phyloP scores from a whole-genome alignment of 2,888 invertebrate species.

The Bedellia somnulentella region DNA sequence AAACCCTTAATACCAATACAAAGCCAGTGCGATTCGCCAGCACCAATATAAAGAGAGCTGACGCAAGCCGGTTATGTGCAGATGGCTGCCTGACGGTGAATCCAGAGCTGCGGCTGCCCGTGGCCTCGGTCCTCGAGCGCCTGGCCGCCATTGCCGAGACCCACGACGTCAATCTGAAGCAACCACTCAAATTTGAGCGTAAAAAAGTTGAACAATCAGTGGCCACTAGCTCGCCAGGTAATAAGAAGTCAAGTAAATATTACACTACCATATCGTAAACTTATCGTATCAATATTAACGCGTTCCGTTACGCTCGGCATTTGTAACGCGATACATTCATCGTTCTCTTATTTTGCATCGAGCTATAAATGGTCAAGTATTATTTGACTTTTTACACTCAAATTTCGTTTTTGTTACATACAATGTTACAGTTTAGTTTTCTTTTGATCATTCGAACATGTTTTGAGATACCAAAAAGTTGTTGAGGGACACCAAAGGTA shows the following conservation, averaged over 20 bases:
- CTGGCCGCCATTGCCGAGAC: constrained; percentile 88
- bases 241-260: constrained; percentile 64
- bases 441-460: constrained; percentile 32
- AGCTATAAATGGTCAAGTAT: constrained; percentile 62
- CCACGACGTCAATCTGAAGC: constrained; percentile 78
- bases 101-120: constrained; percentile 78
- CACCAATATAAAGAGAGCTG: too few relatives aligned
- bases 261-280: constrained; percentile 63
- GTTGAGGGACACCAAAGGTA: constrained; percentile 55
- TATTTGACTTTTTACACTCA: constrained; percentile 64
- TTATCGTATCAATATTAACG: too few relatives aligned
- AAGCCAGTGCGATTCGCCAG: too few relatives aligned
- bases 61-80: constrained; percentile 50
- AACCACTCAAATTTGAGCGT: constrained; percentile 71
- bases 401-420: constrained; percentile 49
- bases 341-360: constrained; percentile 52
- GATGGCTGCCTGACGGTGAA: constrained; percentile 80
- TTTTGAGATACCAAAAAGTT: constrained; percentile 19
- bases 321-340: constrained; percentile 17
- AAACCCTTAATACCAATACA: too few relatives aligned
- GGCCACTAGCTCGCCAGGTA: constrained; percentile 65
- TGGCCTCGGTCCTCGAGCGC: constrained; percentile 80
- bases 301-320: not conserved
- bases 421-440: too few relatives aligned
- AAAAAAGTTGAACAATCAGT: constrained; percentile 65